phyloP scores from a whole-genome alignment of 1,140 invertebrate species.

The Babylonia areolata region DNA sequence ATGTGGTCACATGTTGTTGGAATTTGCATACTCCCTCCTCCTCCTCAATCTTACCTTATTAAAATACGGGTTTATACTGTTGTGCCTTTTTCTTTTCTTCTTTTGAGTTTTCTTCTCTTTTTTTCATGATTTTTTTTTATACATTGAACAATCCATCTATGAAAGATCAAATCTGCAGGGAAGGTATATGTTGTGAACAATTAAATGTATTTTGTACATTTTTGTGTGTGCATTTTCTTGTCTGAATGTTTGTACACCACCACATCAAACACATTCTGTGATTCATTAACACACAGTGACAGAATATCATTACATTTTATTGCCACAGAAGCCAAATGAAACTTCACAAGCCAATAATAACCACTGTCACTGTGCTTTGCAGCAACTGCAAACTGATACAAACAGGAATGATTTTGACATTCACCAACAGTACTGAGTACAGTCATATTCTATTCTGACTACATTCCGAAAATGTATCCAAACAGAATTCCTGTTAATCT shows the following conservation, averaged over 20 bases:
- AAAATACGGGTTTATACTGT: no score
- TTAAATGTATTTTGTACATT: background rate
- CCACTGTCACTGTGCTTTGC: background rate
- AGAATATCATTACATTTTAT: background rate
- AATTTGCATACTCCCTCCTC: no score
- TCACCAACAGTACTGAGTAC: background rate
- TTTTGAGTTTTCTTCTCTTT: background rate
- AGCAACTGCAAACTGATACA: no score
- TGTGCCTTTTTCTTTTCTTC: background rate
- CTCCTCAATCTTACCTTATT: no score
- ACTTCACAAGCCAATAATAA: background rate
- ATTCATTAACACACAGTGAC: background rate
- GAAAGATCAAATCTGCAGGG: no score
- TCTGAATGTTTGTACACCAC: background rate
- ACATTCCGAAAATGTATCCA: no score
- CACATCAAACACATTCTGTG: background rate
- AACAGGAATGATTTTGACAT: background rate
- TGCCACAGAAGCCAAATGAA: slow-evolving; percentile 1
- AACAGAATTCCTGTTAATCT: no score
- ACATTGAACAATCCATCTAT: no score
- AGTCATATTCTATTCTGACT: background rate
- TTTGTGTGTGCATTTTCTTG: background rate
- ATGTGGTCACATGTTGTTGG: no score
- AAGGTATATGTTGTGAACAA: background rate
- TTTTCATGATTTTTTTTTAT: no score